phyloP scores from a whole-genome alignment of 2,113 vertebrate genomes.

The Erythrocercus mccallii region DNA sequence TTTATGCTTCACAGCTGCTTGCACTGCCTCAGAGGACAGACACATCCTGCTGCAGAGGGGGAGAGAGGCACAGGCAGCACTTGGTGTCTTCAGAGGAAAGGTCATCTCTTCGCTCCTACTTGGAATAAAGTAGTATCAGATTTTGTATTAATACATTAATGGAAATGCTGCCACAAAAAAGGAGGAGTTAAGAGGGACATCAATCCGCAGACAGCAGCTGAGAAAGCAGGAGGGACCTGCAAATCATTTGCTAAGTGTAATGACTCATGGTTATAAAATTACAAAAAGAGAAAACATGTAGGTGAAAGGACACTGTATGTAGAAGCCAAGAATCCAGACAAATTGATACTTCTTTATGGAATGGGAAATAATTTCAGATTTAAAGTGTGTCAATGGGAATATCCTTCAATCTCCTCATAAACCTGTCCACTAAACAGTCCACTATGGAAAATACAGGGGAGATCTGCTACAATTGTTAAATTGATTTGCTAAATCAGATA shows the following conservation, averaged over 20 bases:
- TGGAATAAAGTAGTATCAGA: background rate
- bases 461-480: background rate
- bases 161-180: background rate
- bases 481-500: background rate
- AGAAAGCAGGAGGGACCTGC: background rate
- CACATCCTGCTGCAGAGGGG: background rate
- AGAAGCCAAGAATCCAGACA: background rate
- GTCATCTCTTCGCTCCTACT: background rate
- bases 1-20: background rate
- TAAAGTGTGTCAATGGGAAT: background rate
- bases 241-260: background rate
- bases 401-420: background rate
- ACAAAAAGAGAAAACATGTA: background rate
- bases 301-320: background rate
- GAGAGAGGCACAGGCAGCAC: background rate
- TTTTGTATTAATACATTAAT: background rate
- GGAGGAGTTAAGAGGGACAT: background rate
- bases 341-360: background rate
- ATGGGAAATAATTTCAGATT: background rate
- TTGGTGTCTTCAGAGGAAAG: background rate
- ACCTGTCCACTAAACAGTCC: background rate
- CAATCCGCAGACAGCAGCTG: background rate
- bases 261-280: background rate
- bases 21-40: background rate
- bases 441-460: background rate